phyloP scores from a whole-genome alignment of 2,888 invertebrate genomes.

The Penaeus monodon region DNA sequence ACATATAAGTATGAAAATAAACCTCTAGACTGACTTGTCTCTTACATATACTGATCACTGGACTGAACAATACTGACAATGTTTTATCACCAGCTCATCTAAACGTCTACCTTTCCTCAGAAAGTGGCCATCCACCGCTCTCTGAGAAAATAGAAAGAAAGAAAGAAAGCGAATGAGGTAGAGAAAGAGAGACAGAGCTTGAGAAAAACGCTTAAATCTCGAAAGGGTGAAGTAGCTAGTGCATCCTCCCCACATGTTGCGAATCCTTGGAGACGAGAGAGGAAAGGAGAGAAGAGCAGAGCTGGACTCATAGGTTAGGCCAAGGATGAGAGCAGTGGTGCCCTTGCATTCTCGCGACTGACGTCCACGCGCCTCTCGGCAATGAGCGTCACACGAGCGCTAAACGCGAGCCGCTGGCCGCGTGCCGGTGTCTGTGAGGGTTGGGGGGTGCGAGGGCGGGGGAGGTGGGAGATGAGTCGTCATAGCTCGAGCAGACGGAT shows the following conservation, averaged over 20 bases:
- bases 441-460: constrained; percentile 1
- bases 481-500: constrained; percentile 9
- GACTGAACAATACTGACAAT: no score
- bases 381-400: not conserved
- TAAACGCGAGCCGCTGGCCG: constrained; percentile 19
- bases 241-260: no score
- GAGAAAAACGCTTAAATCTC: no score
- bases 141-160: no score
- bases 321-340: not conserved
- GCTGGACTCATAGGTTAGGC: not conserved
- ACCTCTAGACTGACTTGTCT: not conserved
- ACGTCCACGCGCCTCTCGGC: not conserved
- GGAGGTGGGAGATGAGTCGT: not conserved
- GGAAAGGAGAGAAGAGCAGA: not conserved
- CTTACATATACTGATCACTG: no score
- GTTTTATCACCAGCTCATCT: no score
- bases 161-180: no score
- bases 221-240: no score
- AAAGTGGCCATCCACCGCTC: no score
- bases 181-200: no score
- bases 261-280: no score
- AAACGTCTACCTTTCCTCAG: no score
- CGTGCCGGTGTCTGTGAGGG: constrained; percentile 15
- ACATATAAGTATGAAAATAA: not conserved
- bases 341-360: not conserved